A percentile compares a stretch with the other conserved stretches of the same genome.
Conservation (phyloP, 23 tunicate species). For the Ascidia mentula region DNA sequence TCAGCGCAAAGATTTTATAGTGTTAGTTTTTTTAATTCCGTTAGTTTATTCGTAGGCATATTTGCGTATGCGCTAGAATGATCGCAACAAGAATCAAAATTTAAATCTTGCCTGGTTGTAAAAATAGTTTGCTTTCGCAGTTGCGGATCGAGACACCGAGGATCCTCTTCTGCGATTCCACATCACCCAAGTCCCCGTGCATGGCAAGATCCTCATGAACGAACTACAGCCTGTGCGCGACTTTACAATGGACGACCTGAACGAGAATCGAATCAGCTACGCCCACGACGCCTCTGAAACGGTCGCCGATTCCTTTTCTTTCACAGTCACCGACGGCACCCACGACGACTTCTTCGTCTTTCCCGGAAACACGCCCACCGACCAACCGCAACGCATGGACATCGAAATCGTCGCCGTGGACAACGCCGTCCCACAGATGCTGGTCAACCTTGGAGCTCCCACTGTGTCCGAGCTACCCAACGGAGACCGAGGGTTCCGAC, state of each 20-base stretch:
- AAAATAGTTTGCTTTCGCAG: slow-evolving; percentile 19
- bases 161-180: slow-evolving; percentile 56
- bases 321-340: slow-evolving; percentile 93
- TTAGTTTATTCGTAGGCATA: too few relatives aligned
- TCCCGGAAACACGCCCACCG: slow-evolving; percentile 67
- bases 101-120: too few relatives aligned
- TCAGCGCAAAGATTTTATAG: too few relatives aligned
- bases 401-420: slow-evolving; percentile 93
- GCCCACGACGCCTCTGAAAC: slow-evolving; percentile 91
- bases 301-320: slow-evolving; percentile 84
- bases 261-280: slow-evolving; percentile 82
- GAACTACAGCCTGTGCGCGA: slow-evolving; percentile 47
- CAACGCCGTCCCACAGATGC: slow-evolving; percentile 84
- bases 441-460: slow-evolving; percentile 78
- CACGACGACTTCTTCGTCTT: slow-evolving; percentile 93
- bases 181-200: slow-evolving; percentile 86
- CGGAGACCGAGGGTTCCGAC: slow-evolving; percentile 74
- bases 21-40: too few relatives aligned
- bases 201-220: slow-evolving; percentile 69
- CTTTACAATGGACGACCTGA: slow-evolving; percentile 84
- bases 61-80: too few relatives aligned
- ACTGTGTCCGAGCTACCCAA: slow-evolving; percentile 47
- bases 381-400: slow-evolving; percentile 76
- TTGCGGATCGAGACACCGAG: slow-evolving; percentile 91
- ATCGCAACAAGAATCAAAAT: too few relatives aligned